These are phyloP conservation scores for Eledona agricola DNA, from an alignment of 2,888 invertebrate species.

Conservation along the genomic window DNA sequence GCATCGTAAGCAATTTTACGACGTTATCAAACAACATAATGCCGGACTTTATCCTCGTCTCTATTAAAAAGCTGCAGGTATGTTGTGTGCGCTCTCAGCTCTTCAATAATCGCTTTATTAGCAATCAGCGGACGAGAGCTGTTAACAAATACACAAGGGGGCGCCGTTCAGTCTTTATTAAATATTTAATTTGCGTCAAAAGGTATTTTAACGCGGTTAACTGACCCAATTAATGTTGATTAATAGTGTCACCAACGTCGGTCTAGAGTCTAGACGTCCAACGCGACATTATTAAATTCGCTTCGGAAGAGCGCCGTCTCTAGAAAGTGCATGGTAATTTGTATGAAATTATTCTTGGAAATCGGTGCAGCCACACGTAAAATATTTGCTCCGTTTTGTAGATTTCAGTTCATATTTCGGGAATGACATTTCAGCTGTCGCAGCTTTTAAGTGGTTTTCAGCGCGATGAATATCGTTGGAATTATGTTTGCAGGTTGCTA, in stretches of 20 bases:
- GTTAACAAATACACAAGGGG: too few species aligned
- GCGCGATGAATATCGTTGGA: slow-evolving; percentile 4
- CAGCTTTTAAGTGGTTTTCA: slow-evolving; percentile 1
- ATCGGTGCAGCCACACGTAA: not conserved
- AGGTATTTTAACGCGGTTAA: slow-evolving; percentile 24
- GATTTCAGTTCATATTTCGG: not conserved
- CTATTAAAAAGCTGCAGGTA: slow-evolving; percentile 14
- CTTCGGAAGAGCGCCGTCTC: slow-evolving; percentile 16
- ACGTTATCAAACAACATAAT: slow-evolving; percentile 21
- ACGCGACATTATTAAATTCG: slow-evolving; percentile 25
- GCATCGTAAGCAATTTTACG: slow-evolving; percentile 21
- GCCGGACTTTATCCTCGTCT: slow-evolving; percentile 3
- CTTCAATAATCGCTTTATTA: slow-evolving; percentile 4
- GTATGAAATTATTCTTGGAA: slow-evolving; percentile 7
- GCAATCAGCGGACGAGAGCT: slow-evolving; percentile 1
- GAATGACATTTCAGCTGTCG: slow-evolving; percentile 4
- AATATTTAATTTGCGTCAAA: slow-evolving; percentile 25
- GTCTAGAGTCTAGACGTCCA: slow-evolving; percentile 30
- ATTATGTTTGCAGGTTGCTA: slow-evolving; percentile 6
- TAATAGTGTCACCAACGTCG: slow-evolving; percentile 31
- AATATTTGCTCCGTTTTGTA: slow-evolving; percentile 7
- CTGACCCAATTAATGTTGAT: slow-evolving; percentile 27
- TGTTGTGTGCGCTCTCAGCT: slow-evolving; percentile 3
- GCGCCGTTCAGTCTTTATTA: slow-evolving; percentile 8
- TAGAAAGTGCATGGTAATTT: slow-evolving; percentile 11